Base-by-base conservation (phyloP, 2,113 vertebrate genomes). In the Ammodytes marinus region DNA sequence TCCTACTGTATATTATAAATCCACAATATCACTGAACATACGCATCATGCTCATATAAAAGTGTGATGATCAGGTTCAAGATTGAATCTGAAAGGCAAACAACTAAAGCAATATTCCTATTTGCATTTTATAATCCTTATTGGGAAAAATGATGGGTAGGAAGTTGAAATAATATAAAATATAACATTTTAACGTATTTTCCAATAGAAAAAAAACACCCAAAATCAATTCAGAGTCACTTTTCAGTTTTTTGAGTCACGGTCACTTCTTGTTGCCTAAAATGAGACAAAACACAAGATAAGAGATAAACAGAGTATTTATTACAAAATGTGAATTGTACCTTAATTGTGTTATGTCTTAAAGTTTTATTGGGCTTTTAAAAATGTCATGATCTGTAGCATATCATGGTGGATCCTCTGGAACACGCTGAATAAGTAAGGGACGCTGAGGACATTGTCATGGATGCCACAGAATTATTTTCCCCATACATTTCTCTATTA, bases 261-360 rank as follows among this genome's bases (percentile, higher is more conserved):
- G 64, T 47, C 5, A 3, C 35, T 52, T 63, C 10, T 69, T 49
- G 42, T 50, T 50, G 19, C 11, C 42, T 67, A 47, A 55, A 42
- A 50, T 14, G 0, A 60, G 8, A 75, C 43, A 49, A 59, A 73
- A 57, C 7, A 80, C 66, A 60, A 73, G 19, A 65, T 40, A 74
- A n/a, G 10, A 63, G 14, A 68, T 71, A 43, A 77, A 77, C 61
- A 71, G 59, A 74, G 35, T 73, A 61, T 90, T 91, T 87, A 87
- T 82, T 84, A 79, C 39, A 71, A 86, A 85, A 87, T 43, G 65
- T 40, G 52, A 77, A 68, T 17, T 47, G 2, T 40, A 61, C 46
- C 57, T 52, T 39, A 14, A 37, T 13, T 79, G 59, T 74, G 37
- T 46, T 50, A 61, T 15, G 19, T 79, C 13, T 27, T 14, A 77